A percentile compares a stretch with the other conserved stretches of the same genome.
These are phyloP conservation scores for Silvanus unidentatus DNA, from an alignment of 2,888 invertebrate species.

Conservation along the genomic window DNA sequence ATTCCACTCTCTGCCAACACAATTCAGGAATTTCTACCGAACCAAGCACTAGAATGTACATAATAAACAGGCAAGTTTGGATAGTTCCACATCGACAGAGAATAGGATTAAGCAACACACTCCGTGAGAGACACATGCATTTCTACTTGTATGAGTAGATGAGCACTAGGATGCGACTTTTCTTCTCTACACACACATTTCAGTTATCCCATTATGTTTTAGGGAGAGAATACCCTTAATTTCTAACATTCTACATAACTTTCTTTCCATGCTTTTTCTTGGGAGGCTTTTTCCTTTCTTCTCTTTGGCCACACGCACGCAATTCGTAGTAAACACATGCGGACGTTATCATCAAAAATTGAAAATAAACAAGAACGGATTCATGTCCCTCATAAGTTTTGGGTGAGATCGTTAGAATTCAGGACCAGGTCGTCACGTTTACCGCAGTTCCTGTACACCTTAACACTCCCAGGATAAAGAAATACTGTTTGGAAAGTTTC, in stretches of 20 bases:
- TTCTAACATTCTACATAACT: too few relatives aligned
- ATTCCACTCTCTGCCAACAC: too few relatives aligned
- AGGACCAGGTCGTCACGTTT: conserved; percentile 26
- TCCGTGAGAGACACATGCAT: too few relatives aligned
- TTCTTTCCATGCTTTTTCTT: too few relatives aligned
- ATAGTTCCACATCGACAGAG: background rate
- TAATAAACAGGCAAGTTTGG: conserved; percentile 1
- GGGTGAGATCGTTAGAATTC: conserved; percentile 24
- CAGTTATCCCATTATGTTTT: background rate
- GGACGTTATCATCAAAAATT: conserved; percentile 31
- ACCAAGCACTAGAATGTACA: conserved; percentile 1
- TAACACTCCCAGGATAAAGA: too few relatives aligned
- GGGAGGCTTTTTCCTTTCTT: background rate
- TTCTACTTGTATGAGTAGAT: too few relatives aligned
- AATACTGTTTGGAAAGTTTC: too few relatives aligned
- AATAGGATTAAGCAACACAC: background rate
- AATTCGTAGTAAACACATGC: background rate
- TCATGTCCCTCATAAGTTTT: conserved; percentile 17
- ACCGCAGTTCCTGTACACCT: conserved; percentile 15
- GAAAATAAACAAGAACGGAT: conserved; percentile 29
- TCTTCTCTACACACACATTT: background rate
- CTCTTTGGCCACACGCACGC: background rate
- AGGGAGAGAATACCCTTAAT: background rate
- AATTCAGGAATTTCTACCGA: background rate
- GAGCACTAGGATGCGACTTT: too few relatives aligned